Conservation (phyloP, 35 echinoderm and acorn worm genomes). For the Nesometra sesokonis region DNA sequence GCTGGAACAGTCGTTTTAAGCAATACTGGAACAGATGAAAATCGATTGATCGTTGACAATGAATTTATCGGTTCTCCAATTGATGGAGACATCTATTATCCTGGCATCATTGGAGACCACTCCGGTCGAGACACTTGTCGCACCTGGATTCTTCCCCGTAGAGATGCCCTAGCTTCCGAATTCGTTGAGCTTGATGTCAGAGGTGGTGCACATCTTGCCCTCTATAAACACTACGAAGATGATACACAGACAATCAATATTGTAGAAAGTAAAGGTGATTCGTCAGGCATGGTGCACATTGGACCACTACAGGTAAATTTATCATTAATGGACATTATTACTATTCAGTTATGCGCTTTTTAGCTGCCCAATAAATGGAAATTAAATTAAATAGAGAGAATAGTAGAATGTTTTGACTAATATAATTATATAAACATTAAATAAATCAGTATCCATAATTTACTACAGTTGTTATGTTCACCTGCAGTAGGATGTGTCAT, state of each 20-base stretch:
- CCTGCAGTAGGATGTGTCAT: no score
- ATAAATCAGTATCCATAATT: no score
- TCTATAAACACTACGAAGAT: slow-evolving; percentile 14
- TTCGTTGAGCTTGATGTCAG: slow-evolving; percentile 37
- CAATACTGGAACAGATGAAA: slow-evolving; percentile 6
- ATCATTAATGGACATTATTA: no score
- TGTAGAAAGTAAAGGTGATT: slow-evolving; percentile 42
- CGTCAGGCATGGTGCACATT: slow-evolving; percentile 46
- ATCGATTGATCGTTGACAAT: slow-evolving; percentile 46
- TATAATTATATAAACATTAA: no score
- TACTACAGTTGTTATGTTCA: no score
- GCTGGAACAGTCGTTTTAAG: slow-evolving; percentile 56
- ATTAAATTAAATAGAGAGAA: no score
- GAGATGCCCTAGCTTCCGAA: slow-evolving; percentile 12
- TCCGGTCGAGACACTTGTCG: slow-evolving; percentile 35
- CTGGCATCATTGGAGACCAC: slow-evolving; percentile 15
- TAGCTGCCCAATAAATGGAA: no score
- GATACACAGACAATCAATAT: slow-evolving; percentile 27
- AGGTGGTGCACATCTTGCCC: slow-evolving; percentile 52
- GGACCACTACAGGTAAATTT: slow-evolving; percentile 65
- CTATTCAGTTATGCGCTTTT: no score
- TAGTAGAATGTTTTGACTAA: no score
- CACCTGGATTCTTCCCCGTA: slow-evolving; percentile 42
- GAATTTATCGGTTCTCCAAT: background rate
- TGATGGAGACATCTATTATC: slow-evolving; percentile 10